A percentile compares a stretch with the other conserved stretches of the same genome.
phyloP scores from a whole-genome alignment of 2,113 vertebrate genomes.

The Albula glossodonta region DNA sequence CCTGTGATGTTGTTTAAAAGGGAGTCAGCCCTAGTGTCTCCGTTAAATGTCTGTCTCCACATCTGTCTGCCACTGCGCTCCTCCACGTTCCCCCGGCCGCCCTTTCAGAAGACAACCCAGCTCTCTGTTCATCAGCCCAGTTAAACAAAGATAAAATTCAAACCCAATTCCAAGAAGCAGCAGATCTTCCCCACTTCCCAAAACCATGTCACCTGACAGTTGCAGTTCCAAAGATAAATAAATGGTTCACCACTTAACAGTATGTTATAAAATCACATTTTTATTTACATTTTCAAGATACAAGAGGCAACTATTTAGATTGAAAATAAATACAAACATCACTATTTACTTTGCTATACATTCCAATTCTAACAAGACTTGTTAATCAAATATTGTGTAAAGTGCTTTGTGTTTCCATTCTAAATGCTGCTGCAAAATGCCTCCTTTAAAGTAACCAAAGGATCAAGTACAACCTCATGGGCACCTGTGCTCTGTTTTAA shows the following conservation, averaged over 20 bases:
- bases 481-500: no score
- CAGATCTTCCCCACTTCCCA: neutral
- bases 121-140: neutral
- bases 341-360: neutral
- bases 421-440: neutral
- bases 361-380: neutral
- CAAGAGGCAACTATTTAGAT: slow-evolving; percentile 19
- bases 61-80: neutral
- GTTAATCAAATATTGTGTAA: neutral
- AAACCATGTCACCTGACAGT: neutral
- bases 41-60: neutral
- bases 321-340: slow-evolving; percentile 28
- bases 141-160: neutral
- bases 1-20: neutral
- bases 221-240: neutral
- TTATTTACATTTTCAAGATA: slow-evolving; percentile 68
- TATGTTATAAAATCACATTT: slow-evolving; percentile 69
- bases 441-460: neutral
- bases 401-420: slow-evolving; percentile 3
- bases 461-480: neutral
- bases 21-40: neutral
- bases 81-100: neutral
- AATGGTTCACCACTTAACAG: neutral
- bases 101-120: neutral
- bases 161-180: no score